A percentile compares a stretch with the other conserved stretches of the same genome.
Conservation (phyloP, 2,113 vertebrate genomes). For the Halichoerus grypus region DNA sequence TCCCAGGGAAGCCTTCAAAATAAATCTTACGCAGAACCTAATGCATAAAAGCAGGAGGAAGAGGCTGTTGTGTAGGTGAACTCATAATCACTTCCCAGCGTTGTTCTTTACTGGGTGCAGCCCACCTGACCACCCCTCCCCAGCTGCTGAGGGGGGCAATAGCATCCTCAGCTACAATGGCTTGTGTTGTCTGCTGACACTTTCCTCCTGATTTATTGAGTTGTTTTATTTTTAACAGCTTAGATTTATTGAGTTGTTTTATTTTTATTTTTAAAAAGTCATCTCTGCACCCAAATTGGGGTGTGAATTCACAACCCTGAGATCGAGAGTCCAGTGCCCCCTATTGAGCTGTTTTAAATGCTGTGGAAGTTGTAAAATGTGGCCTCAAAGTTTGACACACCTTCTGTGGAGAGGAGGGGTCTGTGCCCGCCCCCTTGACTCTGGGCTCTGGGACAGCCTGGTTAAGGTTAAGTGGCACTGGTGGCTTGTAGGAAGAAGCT, state of each 20-base stretch:
- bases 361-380: no score
- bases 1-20: neutral
- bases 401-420: neutral
- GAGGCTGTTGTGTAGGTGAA: rapidly evolving
- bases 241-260: neutral
- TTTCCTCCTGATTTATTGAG: no score
- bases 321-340: rapidly evolving
- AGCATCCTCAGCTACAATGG: neutral
- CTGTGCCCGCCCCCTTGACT: neutral
- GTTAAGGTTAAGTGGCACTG: neutral
- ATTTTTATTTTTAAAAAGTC: neutral
- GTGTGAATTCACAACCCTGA: neutral
- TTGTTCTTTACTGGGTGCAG: rapidly evolving
- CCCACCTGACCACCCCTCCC: rapidly evolving
- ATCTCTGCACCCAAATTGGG: neutral
- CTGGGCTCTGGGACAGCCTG: neutral
- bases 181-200: rapidly evolving
- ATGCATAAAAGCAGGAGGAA: neutral
- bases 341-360: neutral
- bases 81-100: rapidly evolving
- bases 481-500: neutral
- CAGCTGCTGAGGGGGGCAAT: neutral
- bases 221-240: neutral
- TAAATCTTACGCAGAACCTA: constrained; percentile 50
- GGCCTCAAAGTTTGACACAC: neutral